phyloP scores from a whole-genome alignment of 1,140 invertebrate genomes.

The Halotydeus destructor region DNA sequence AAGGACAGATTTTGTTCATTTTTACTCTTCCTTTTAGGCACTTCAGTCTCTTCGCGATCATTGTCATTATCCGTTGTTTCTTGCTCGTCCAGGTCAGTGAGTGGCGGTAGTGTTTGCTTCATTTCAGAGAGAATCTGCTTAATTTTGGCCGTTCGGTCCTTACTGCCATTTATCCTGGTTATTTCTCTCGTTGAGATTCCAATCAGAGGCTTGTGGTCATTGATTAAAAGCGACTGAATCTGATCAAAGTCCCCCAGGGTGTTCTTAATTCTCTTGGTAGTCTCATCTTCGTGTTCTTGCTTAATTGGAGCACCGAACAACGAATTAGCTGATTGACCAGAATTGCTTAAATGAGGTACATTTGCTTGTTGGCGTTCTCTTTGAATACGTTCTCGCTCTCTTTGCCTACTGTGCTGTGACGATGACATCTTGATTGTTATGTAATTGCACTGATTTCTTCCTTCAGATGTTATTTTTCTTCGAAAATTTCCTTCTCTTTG shows the following conservation, averaged over 20 bases:
- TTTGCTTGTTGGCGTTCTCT: constrained; percentile 6
- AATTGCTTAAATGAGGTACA: background rate
- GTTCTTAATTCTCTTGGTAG: constrained; percentile 47
- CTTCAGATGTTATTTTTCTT: too few species aligned
- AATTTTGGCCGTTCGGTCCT: constrained; percentile 8
- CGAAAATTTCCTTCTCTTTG: too few species aligned
- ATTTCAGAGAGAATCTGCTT: constrained; percentile 13
- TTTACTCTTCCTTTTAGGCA: background rate
- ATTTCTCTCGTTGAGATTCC: constrained; percentile 28
- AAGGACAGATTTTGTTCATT: background rate
- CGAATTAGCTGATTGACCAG: constrained; percentile 1
- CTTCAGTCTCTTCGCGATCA: background rate
- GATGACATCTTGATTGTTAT: too few species aligned
- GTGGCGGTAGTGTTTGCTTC: constrained; percentile 8
- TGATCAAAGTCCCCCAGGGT: constrained; percentile 45
- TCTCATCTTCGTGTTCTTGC: constrained; percentile 31
- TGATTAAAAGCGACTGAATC: constrained; percentile 36
- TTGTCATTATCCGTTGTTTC: background rate
- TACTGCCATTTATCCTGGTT: constrained; percentile 2
- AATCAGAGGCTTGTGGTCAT: constrained; percentile 41
- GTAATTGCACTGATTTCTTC: too few species aligned
- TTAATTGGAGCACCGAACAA: constrained; percentile 11
- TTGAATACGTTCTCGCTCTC: constrained; percentile 5
- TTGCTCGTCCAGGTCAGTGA: constrained; percentile 8
- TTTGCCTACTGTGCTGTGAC: constrained; percentile 4